Evolutionary conservation across 1,140 invertebrate species (phyloP).

Genomic region (Leguminivora glycinivorella): DNA sequence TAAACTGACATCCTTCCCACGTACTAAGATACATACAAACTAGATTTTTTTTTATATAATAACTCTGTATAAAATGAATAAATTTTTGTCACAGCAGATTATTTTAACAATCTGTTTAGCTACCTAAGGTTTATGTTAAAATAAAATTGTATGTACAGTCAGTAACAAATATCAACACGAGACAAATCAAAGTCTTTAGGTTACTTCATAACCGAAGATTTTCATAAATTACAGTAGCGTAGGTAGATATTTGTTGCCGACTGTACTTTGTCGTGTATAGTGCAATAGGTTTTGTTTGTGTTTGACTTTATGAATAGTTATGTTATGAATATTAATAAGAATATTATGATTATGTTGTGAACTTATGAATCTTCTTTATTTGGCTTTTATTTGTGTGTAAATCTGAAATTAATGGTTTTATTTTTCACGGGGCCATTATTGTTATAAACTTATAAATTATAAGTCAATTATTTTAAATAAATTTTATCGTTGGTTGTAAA

Average conservation of each 20-base stretch:
- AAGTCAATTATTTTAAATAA: slow-evolving; percentile 47
- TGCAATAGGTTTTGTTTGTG: slow-evolving; percentile 10
- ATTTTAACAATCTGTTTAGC: background rate
- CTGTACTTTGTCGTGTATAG: background rate
- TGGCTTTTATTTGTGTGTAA: background rate
- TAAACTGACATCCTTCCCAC: too few relatives aligned
- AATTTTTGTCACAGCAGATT: background rate
- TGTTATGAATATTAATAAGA: slow-evolving; percentile 9
- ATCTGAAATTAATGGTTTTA: slow-evolving; percentile 28
- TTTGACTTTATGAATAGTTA: slow-evolving; percentile 5
- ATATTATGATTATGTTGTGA: slow-evolving; percentile 17
- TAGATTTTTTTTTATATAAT: background rate
- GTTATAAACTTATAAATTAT: slow-evolving; percentile 36
- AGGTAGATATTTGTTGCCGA: background rate
- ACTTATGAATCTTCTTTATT: slow-evolving; percentile 1
- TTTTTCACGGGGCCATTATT: slow-evolving; percentile 37
- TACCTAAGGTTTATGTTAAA: background rate
- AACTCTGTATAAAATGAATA: background rate
- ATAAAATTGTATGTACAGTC: too few relatives aligned
- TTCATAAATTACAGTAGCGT: too few relatives aligned
- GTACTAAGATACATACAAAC: too few relatives aligned
- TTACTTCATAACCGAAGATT: too few relatives aligned
- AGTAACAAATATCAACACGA: too few relatives aligned
- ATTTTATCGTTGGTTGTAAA: slow-evolving; percentile 44
- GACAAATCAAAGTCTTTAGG: too few relatives aligned